Evolutionary conservation across 2,797 vertebrate genomes (phyloP), one percentile per base, ranked within the genome.

Genomic region (Falco berigora): DNA sequence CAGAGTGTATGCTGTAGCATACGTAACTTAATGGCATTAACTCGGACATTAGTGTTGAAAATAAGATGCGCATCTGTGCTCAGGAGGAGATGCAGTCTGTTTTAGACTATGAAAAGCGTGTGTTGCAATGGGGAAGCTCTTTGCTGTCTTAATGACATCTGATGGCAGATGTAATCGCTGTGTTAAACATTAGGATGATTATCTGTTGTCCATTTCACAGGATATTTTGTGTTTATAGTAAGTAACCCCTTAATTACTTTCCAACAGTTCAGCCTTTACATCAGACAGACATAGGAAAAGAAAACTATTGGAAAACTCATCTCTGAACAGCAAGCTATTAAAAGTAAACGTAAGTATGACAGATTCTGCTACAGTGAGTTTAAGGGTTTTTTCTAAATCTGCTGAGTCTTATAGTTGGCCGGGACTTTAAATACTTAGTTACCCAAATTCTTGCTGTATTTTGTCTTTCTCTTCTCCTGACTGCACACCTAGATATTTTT

Each of bases 271-370:
- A 90, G 97, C 98, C 79, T 97, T 98, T 91, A 98, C 98, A 94
- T 98, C 98, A 92, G 99, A 99, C 92, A 98, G 99, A 94, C 99
- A 99, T 92, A 98, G 99, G 96, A 99, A 99, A 98, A 99, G 99
- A 97, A 99, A 99, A 97, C 97, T 99, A 66, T 97, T 98, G 95
- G 99, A 99, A 97, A 99, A 98, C 72, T 98, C 98, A 46, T 98
- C 98, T 96, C 86, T 98, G 90, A 99, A 99, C 97, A 98, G 97
- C 98, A 99, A 99, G 95, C 94, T 99, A 91, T 91, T 99, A 92
- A 99, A 99, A 98, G 98, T 99, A 90, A 98, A 98, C 97, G 99
- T 99, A 98, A 98, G 99, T 98, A 92, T 7, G 17, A 23, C 5
- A 4, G 30, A 34, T 49, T 49, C 23, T 0, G 4, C 34, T 78